These are phyloP conservation scores for Takifugu bimaculatus DNA, from an alignment of 2,113 vertebrate genomes.

Conservation along the genomic window DNA sequence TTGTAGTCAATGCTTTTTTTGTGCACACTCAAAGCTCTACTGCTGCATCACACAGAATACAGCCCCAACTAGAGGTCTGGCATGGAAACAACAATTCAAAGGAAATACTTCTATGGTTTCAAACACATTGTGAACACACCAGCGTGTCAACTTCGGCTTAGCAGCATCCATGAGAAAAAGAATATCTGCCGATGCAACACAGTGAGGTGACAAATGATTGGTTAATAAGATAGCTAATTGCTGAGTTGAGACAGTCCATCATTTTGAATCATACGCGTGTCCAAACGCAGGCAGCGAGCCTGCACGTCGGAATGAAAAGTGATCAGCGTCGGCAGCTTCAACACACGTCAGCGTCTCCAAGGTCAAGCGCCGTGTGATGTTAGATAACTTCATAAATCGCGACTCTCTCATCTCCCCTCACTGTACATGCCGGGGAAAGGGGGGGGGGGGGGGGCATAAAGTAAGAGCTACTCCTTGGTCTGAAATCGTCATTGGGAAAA, in stretches of 20 bases:
- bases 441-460: background rate
- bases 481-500: constrained; percentile 62
- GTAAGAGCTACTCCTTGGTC: constrained; percentile 8
- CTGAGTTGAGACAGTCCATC: constrained; percentile 5
- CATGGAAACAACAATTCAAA: too few species aligned
- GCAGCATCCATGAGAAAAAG: too few species aligned
- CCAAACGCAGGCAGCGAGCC: background rate
- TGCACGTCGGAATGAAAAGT: too few species aligned
- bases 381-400: constrained; percentile 43
- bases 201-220: background rate
- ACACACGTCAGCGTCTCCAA: constrained; percentile 33
- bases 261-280: constrained; percentile 3
- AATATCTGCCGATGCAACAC: background rate
- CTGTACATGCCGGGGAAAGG: background rate
- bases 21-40: too few species aligned
- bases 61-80: too few species aligned
- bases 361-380: constrained; percentile 27
- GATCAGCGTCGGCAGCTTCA: background rate
- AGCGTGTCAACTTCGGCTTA: too few species aligned
- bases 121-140: background rate
- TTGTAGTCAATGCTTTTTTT: too few species aligned
- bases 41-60: too few species aligned
- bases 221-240: background rate
- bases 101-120: too few species aligned
- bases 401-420: constrained; percentile 44